A percentile compares a stretch with the other conserved stretches of the same genome.
Conservation (phyloP, 1,140 invertebrate genomes). For the Rhyzopertha dominica region DNA sequence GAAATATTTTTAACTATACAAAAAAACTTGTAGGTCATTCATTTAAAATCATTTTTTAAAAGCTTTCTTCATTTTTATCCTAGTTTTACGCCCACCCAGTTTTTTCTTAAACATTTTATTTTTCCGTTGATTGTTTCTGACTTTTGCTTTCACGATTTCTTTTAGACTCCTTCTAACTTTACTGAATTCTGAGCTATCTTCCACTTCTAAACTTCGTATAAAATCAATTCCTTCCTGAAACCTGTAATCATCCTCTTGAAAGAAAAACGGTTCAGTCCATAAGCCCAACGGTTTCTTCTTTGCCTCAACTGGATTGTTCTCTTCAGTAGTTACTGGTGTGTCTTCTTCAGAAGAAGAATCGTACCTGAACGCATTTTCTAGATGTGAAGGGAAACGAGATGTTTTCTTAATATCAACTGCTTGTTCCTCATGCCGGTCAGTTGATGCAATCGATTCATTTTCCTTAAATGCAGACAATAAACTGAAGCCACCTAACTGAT, state of each 20-base stretch:
- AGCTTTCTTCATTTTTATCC: conserved; percentile 35
- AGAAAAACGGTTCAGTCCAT: conserved; percentile 55
- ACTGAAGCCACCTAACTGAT: conserved; percentile 52
- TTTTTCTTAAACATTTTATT: conserved; percentile 45
- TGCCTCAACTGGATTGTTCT: conserved; percentile 15
- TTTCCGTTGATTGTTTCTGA: conserved; percentile 55
- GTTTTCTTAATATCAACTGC: too few species aligned
- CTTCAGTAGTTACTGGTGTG: conserved; percentile 26
- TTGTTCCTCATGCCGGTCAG: conserved; percentile 44
- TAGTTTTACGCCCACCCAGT: conserved; percentile 31
- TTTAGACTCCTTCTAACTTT: conserved; percentile 52
- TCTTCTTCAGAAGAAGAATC: conserved; percentile 57
- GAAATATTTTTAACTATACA: too few species aligned
- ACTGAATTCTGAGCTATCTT: conserved; percentile 42
- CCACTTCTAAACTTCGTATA: conserved; percentile 44
- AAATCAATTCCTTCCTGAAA: conserved; percentile 56
- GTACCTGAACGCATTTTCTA: conserved; percentile 57
- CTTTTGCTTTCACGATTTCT: conserved; percentile 55
- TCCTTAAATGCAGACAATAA: conserved; percentile 53
- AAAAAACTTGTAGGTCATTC: too few species aligned
- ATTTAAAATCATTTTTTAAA: conserved; percentile 28
- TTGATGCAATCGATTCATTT: conserved; percentile 24
- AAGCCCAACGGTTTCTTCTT: conserved; percentile 31
- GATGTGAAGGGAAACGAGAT: too few species aligned
- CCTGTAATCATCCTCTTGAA: conserved; percentile 49